Percentiles rank a stretch among this genome's conserved stretches.
These are phyloP conservation scores for Ectropis crepuscularia DNA, from an alignment of 2,888 invertebrate species.

Conservation along the genomic window DNA sequence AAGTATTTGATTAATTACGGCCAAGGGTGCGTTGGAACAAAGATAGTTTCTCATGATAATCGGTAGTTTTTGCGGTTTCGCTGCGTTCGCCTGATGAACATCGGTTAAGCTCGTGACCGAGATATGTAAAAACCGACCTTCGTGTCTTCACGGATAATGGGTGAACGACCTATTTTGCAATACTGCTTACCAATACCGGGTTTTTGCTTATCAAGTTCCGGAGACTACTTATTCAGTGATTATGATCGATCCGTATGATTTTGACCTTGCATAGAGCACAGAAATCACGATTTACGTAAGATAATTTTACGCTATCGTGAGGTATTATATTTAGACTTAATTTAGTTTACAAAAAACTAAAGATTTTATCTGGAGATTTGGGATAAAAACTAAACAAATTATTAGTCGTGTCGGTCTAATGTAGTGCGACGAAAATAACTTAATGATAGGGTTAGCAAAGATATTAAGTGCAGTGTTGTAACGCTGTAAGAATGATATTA, in stretches of 20 bases:
- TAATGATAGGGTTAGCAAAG: conserved; percentile 52
- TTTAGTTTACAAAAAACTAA: conserved; percentile 6
- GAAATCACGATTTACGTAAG: neutral
- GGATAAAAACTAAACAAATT: conserved; percentile 1
- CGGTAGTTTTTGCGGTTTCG: conserved; percentile 48
- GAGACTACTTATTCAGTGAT: conserved; percentile 21
- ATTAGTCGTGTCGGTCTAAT: conserved; percentile 32
- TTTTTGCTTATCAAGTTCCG: conserved; percentile 39
- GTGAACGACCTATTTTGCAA: conserved; percentile 67
- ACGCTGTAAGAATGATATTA: conserved; percentile 40
- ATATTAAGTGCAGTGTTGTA: conserved; percentile 51
- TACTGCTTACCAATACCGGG: conserved; percentile 20
- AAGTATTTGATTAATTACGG: conserved; percentile 52
- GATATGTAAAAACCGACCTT: conserved; percentile 61
- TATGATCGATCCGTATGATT: conserved; percentile 22
- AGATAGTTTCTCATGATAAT: conserved; percentile 56
- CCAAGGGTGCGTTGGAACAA: conserved; percentile 53
- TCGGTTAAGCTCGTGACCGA: conserved; percentile 49
- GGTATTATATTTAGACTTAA: conserved; percentile 1
- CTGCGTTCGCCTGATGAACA: conserved; percentile 47
- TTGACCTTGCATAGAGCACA: conserved; percentile 22
- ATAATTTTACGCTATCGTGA: neutral
- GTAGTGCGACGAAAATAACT: conserved; percentile 50
- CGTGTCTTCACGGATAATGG: conserved; percentile 48
- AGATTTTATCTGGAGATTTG: neutral